These are phyloP conservation scores for Eucidaris tribuloides DNA, from an alignment of 35 echinoderm and acorn worm genomes.

Conservation along the genomic window DNA sequence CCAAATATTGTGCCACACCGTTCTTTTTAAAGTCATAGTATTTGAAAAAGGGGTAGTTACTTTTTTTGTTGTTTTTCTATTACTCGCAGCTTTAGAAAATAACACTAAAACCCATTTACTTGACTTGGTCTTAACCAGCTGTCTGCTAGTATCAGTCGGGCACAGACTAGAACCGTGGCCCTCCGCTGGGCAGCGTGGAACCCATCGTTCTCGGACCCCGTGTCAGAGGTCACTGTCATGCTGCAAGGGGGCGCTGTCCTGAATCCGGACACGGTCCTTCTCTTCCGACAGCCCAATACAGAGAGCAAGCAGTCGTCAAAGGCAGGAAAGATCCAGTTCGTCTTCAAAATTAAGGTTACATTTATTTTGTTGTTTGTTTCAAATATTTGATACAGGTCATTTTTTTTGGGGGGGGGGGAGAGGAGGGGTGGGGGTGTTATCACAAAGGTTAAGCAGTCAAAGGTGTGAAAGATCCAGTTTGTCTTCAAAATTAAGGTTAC, in stretches of 20 bases:
- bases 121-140: no score
- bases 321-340: constrained; percentile 66
- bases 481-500: constrained; percentile 85
- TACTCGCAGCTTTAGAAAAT: no score
- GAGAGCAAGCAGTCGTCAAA: constrained; percentile 31
- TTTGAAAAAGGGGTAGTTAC: no score
- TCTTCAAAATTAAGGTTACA: constrained; percentile 85
- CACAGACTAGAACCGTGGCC: constrained; percentile 62
- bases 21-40: no score
- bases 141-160: constrained; percentile 67
- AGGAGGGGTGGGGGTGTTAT: not conserved
- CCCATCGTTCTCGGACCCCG: constrained; percentile 38
- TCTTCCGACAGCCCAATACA: constrained; percentile 39
- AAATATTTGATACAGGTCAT: not conserved
- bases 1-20: no score
- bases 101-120: no score
- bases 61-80: no score
- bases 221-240: constrained; percentile 44
- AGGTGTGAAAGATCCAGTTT: constrained; percentile 66
- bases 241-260: constrained; percentile 65
- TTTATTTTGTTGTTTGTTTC: not conserved
- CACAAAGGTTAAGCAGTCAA: constrained; percentile 24
- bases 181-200: constrained; percentile 84
- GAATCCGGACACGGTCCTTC: constrained; percentile 78
- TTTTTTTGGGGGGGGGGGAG: no score